Conservation (phyloP, 2,113 vertebrate species). For the Tenrec ecaudatus region DNA sequence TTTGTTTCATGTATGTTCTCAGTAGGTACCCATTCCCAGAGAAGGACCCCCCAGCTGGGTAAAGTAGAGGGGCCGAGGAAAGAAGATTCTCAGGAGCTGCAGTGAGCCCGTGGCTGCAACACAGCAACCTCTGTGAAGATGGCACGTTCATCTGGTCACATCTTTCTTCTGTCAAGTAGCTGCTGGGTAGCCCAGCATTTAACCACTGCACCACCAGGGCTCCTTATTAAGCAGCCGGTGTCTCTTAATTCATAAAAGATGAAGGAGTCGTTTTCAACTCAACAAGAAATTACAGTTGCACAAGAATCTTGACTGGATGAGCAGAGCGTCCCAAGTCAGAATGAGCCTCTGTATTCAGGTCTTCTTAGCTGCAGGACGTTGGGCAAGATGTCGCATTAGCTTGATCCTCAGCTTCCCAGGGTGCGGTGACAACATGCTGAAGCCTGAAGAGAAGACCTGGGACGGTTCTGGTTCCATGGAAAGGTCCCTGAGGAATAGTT, state of each 20-base stretch:
- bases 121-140: neutral
- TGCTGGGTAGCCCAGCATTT: neutral
- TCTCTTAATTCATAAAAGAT: neutral
- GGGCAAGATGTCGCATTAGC: neutral
- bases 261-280: neutral
- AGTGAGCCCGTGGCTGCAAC: neutral
- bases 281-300: neutral
- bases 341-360: neutral
- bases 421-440: neutral
- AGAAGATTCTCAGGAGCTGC: neutral
- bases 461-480: no score
- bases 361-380: neutral
- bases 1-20: neutral
- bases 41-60: neutral
- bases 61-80: neutral
- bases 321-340: neutral
- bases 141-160: neutral
- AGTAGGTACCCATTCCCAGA: neutral
- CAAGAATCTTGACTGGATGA: neutral
- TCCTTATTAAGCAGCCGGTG: neutral
- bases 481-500: rapidly evolving
- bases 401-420: neutral
- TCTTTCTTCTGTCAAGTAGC: neutral
- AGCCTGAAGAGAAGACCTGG: neutral
- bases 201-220: neutral